These are phyloP conservation scores for Acanthurus tractus DNA, from an alignment of 2,797 vertebrate genomes.

Conservation along the genomic window DNA sequence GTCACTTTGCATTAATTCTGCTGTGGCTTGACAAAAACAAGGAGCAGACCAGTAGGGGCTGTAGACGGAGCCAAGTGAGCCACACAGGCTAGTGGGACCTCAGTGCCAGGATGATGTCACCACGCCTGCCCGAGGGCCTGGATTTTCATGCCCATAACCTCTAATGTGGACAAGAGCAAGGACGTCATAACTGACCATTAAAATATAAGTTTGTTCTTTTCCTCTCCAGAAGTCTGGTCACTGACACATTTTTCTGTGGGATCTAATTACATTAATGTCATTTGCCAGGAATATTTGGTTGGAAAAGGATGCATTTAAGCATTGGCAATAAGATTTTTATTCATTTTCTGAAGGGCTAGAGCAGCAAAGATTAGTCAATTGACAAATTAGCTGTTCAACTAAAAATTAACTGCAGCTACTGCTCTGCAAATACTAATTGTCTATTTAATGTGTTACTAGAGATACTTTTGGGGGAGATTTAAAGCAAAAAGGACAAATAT, in stretches of 20 bases:
- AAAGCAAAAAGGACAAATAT: neutral
- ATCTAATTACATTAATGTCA: slow-evolving; percentile 8
- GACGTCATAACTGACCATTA: slow-evolving; percentile 47
- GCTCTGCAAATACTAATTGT: neutral
- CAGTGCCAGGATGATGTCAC: slow-evolving; percentile 76
- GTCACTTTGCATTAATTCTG: slow-evolving; percentile 85
- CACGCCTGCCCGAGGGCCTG: slow-evolving; percentile 49
- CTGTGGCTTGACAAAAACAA: slow-evolving; percentile 73
- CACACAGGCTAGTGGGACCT: slow-evolving; percentile 58
- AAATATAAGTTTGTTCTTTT: slow-evolving; percentile 42
- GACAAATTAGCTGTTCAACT: neutral
- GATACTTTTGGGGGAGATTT: neutral
- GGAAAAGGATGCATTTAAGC: neutral
- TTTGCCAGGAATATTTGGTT: neutral
- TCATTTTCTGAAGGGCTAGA: neutral
- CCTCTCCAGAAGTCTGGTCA: slow-evolving; percentile 29
- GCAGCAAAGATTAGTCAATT: too few species aligned
- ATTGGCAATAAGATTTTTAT: neutral
- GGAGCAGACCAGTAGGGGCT: slow-evolving; percentile 69
- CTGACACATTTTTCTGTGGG: slow-evolving; percentile 6
- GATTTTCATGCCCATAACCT: slow-evolving; percentile 42
- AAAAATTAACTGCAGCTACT: neutral
- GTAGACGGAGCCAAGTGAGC: slow-evolving; percentile 69
- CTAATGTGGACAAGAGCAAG: slow-evolving; percentile 56
- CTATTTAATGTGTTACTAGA: neutral